phyloP scores from a whole-genome alignment of 2,113 vertebrate species.

The Etia nguti region DNA sequence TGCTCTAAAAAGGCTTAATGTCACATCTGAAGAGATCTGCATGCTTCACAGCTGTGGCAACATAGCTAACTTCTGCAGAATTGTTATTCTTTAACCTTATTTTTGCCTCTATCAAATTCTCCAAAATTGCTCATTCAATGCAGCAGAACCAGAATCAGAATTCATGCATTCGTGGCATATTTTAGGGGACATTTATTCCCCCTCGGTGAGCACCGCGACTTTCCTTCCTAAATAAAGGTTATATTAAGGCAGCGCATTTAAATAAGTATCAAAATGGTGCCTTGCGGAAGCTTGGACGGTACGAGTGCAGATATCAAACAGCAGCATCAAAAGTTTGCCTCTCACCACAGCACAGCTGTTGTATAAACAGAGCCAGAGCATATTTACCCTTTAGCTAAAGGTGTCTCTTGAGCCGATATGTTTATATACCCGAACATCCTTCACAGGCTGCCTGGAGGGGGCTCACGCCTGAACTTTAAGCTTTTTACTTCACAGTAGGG shows the following conservation, averaged over 20 bases:
- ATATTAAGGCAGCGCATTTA: conserved; percentile 10
- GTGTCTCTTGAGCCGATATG: conserved; percentile 49
- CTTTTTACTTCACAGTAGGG: conserved; percentile 39
- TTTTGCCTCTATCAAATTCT: not conserved
- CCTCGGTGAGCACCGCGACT: not conserved
- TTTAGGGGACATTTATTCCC: not conserved
- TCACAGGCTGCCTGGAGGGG: conserved; percentile 41
- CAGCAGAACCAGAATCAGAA: not conserved
- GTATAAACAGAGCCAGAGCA: conserved; percentile 46
- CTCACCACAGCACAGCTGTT: conserved; percentile 26
- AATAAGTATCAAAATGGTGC: conserved; percentile 25
- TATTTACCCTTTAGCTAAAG: conserved; percentile 62
- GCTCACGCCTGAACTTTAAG: conserved; percentile 51
- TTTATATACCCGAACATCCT: conserved; percentile 59
- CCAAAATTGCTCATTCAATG: conserved; percentile 22
- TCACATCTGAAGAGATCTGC: not conserved
- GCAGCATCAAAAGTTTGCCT: not conserved
- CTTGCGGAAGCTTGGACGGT: not conserved
- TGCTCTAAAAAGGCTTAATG: conserved; percentile 4
- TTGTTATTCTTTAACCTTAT: conserved; percentile 7
- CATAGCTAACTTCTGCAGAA: not conserved
- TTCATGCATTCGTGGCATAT: conserved; percentile 28
- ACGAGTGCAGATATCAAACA: conserved; percentile 34
- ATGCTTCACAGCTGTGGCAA: not conserved
- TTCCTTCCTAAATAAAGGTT: conserved; percentile 6